Percentiles rank a stretch among this genome's conserved stretches.
These are phyloP conservation scores for Ginglymostoma cirratum DNA, from an alignment of 2,113 vertebrate genomes.

Conservation along the genomic window DNA sequence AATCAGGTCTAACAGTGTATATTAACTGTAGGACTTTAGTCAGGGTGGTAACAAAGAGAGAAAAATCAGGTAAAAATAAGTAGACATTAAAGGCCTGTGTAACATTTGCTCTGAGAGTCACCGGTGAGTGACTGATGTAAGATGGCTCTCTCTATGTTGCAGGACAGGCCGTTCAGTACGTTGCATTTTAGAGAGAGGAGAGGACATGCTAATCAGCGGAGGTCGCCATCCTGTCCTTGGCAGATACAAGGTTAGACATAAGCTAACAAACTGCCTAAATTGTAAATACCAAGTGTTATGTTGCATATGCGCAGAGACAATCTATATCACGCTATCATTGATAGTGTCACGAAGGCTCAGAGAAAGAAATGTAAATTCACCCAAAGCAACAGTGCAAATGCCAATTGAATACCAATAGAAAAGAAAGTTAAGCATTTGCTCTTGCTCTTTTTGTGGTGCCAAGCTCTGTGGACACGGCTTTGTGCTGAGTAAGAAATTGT, in stretches of 20 bases:
- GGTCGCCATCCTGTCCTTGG: conserved; percentile 65
- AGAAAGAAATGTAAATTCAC: background rate
- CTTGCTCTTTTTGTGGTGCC: no score
- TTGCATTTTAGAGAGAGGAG: conserved; percentile 66
- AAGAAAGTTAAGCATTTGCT: background rate
- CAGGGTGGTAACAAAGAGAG: background rate
- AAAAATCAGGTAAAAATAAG: background rate
- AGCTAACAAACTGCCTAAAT: background rate
- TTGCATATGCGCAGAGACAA: no score
- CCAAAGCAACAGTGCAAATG: background rate
- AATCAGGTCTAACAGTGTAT: background rate
- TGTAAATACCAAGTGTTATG: background rate
- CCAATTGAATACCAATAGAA: background rate
- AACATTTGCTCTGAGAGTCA: background rate
- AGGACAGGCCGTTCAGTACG: conserved; percentile 61
- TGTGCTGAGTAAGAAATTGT: no score
- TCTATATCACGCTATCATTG: background rate
- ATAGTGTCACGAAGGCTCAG: background rate
- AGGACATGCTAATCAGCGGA: conserved; percentile 67
- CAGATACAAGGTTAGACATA: conserved; percentile 65
- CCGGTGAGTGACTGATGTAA: background rate
- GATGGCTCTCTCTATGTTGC: background rate
- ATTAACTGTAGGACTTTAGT: background rate
- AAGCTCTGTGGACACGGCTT: no score
- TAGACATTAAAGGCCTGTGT: background rate